Evolutionary conservation across 1,140 invertebrate genomes (phyloP).

Genomic region (Drosophila melanica): DNA sequence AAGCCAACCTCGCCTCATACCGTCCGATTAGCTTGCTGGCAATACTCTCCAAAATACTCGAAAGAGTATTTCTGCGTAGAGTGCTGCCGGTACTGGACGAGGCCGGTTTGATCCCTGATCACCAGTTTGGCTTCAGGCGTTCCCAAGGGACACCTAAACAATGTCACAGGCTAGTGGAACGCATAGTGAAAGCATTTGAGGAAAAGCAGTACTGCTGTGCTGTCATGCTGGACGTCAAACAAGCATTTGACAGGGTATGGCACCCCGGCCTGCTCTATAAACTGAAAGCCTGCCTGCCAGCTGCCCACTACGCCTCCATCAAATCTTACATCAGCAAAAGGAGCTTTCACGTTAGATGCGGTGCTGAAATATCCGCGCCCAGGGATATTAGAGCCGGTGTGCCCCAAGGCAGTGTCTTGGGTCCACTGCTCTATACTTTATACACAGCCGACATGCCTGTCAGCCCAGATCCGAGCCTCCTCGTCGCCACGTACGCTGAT

Average conservation of each 20-base stretch:
- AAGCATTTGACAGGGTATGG: no score
- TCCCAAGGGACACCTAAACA: not conserved
- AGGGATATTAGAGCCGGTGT: not conserved
- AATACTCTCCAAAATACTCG: not conserved
- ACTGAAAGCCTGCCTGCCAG: not conserved
- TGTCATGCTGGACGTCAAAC: not conserved
- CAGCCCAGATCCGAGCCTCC: not conserved
- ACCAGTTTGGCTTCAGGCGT: no score
- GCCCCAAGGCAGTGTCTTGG: not conserved
- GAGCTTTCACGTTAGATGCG: not conserved
- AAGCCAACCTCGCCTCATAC: not conserved
- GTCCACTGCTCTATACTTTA: not conserved
- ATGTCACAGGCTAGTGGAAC: not conserved
- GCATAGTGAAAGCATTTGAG: not conserved
- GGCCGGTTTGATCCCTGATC: no score
- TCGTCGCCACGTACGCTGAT: not conserved
- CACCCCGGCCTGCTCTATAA: no score
- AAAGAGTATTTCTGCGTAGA: not conserved
- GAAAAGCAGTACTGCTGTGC: not conserved
- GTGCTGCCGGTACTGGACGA: not conserved
- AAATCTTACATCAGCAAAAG: not conserved
- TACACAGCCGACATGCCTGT: not conserved
- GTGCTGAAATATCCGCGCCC: not conserved
- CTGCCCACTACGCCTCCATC: not conserved
- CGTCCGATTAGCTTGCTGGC: not conserved